phyloP scores from a whole-genome alignment of 2,888 invertebrate species.

The Alentia gelatinosa region DNA sequence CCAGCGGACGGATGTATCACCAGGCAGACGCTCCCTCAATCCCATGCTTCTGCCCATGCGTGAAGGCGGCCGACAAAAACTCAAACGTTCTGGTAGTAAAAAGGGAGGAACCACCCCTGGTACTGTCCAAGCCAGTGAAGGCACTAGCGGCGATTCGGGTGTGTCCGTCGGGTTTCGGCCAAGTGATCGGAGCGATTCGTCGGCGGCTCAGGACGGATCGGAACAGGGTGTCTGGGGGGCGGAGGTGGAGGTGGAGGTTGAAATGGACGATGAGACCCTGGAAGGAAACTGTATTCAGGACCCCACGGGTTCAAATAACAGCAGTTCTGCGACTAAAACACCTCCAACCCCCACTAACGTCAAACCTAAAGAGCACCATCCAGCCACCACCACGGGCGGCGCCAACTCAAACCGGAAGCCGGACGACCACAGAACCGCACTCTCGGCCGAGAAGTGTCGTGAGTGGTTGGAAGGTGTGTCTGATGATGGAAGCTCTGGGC shows the following conservation, averaged over 20 bases:
- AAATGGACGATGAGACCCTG: conserved; percentile 32
- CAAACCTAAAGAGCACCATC: too few relatives aligned
- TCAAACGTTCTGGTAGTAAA: background rate
- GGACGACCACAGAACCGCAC: conserved; percentile 13
- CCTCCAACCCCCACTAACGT: too few relatives aligned
- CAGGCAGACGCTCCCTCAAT: background rate
- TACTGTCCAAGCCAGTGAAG: background rate
- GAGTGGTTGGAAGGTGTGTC: conserved; percentile 37
- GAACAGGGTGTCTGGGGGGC: background rate
- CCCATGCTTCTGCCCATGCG: conserved; percentile 42
- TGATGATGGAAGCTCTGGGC: background rate
- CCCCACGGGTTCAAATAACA: background rate
- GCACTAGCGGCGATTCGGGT: conserved; percentile 38
- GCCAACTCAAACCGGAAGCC: background rate
- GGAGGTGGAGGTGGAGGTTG: conserved; percentile 25
- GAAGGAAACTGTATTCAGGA: background rate
- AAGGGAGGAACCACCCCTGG: background rate
- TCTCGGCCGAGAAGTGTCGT: conserved; percentile 39
- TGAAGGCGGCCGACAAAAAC: background rate
- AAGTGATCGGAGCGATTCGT: background rate
- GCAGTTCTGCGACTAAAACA: too few relatives aligned
- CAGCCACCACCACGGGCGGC: background rate
- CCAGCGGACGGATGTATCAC: background rate
- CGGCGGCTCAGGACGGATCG: conserved; percentile 11
- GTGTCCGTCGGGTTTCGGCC: conserved; percentile 35